Evolutionary conservation across 2,888 invertebrate genomes (phyloP).

Genomic region (Neoascia interrupta): DNA sequence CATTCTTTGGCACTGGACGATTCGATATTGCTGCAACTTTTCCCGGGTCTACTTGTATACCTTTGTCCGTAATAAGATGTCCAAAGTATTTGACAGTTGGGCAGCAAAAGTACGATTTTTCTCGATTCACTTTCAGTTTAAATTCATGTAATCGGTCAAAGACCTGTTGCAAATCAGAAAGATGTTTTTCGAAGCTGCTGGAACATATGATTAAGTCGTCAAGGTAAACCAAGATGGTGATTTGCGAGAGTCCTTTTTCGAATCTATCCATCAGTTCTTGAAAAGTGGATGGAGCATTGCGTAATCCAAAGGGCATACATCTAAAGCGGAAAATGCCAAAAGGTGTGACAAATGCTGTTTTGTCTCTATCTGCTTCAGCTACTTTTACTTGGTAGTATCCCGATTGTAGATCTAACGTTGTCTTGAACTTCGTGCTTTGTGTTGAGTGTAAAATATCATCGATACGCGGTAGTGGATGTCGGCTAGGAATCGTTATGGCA

Average conservation of each 20-base stretch:
- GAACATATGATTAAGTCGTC: constrained; percentile 71
- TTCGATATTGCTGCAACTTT: neutral
- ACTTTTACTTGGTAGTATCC: constrained; percentile 61
- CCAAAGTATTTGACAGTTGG: neutral
- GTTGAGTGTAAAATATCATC: constrained; percentile 72
- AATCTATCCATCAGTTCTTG: constrained; percentile 72
- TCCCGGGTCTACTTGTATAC: neutral
- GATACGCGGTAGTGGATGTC: constrained; percentile 77
- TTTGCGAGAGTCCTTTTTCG: constrained; percentile 44
- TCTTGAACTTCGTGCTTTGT: neutral
- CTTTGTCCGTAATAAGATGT: neutral
- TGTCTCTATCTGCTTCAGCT: constrained; percentile 38
- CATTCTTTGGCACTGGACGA: neutral
- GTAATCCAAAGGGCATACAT: constrained; percentile 49
- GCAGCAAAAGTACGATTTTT: neutral
- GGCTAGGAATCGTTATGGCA: constrained; percentile 71
- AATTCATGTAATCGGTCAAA: neutral
- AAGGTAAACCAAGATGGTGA: constrained; percentile 68
- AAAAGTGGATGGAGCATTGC: constrained; percentile 52
- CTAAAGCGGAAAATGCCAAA: constrained; percentile 50
- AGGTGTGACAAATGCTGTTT: constrained; percentile 52
- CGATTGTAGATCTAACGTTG: constrained; percentile 14
- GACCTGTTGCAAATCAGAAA: neutral
- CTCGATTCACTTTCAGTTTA: neutral
- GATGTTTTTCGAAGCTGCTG: constrained; percentile 41